These are phyloP conservation scores for Phyllostomus discolor DNA, from an alignment of 2,113 vertebrate genomes.

Conservation along the genomic window DNA sequence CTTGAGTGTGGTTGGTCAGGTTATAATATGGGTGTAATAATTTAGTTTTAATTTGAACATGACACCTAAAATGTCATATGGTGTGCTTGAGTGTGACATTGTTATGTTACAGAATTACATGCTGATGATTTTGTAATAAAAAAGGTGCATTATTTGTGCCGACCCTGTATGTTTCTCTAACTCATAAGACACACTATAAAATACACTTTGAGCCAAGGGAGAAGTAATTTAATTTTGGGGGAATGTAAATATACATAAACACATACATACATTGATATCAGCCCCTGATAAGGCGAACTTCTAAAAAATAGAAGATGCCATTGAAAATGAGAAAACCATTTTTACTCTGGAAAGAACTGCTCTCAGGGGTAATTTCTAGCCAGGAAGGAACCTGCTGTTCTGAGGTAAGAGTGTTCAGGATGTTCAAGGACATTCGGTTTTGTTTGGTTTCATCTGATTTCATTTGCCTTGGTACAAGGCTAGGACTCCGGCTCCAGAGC, in stretches of 20 bases:
- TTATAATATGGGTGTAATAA: too few species aligned
- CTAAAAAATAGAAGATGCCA: constrained; percentile 1
- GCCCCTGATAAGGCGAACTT: background rate
- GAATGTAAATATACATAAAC: background rate
- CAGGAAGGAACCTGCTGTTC: constrained; percentile 17
- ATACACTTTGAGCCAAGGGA: background rate
- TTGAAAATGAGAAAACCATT: constrained; percentile 21
- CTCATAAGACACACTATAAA: background rate
- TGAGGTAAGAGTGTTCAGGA: background rate
- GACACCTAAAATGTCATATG: too few species aligned
- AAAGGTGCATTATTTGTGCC: too few species aligned
- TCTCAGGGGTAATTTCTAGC: background rate
- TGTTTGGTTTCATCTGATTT: background rate
- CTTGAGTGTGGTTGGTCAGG: too few species aligned
- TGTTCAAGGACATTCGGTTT: background rate
- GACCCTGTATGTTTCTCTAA: background rate
- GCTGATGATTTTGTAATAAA: too few species aligned
- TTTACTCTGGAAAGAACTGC: background rate
- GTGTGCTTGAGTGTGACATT: too few species aligned
- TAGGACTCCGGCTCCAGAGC: background rate
- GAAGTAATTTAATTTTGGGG: background rate
- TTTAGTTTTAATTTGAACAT: too few species aligned
- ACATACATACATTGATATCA: background rate
- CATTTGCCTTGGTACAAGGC: background rate
- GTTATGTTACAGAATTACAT: too few species aligned